Evolutionary conservation across 2,797 vertebrate genomes (phyloP).

Genomic region (Tinamus major): DNA sequence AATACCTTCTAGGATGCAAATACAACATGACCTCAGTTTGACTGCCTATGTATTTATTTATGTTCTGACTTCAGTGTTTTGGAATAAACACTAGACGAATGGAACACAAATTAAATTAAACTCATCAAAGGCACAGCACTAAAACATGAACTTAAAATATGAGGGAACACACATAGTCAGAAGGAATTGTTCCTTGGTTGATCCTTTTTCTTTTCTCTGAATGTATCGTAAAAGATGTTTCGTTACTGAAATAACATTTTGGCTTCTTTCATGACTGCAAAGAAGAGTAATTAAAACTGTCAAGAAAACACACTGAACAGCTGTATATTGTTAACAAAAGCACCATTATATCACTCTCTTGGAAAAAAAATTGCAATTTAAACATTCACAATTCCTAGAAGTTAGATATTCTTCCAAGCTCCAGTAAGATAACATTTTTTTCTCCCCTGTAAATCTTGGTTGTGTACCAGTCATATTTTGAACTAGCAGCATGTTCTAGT

Average conservation of each 20-base stretch:
- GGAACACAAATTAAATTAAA: conserved; percentile 61
- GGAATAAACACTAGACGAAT: conserved; percentile 45
- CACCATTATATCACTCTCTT: conserved; percentile 53
- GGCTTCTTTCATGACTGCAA: conserved; percentile 72
- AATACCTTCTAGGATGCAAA: conserved; percentile 19
- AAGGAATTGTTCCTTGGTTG: conserved; percentile 37
- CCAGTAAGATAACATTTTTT: conserved; percentile 56
- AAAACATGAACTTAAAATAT: conserved; percentile 65
- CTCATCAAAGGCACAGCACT: conserved; percentile 48
- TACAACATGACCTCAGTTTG: background rate
- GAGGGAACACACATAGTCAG: conserved; percentile 52
- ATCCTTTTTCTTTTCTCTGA: conserved; percentile 57
- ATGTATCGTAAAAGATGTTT: conserved; percentile 70
- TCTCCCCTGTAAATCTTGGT: conserved; percentile 59
- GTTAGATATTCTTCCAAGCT: conserved; percentile 61
- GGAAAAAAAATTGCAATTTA: conserved; percentile 38
- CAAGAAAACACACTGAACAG: conserved; percentile 74
- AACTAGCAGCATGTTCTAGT: conserved; percentile 53
- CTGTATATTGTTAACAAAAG: conserved; percentile 78
- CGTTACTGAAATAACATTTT: conserved; percentile 71
- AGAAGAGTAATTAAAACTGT: conserved; percentile 79
- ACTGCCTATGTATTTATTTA: conserved; percentile 17
- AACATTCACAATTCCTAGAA: conserved; percentile 73
- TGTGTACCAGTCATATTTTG: conserved; percentile 35
- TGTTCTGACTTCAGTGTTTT: conserved; percentile 59